phyloP scores from a whole-genome alignment of 2,888 invertebrate species.

The Hypolimnas misippus region DNA sequence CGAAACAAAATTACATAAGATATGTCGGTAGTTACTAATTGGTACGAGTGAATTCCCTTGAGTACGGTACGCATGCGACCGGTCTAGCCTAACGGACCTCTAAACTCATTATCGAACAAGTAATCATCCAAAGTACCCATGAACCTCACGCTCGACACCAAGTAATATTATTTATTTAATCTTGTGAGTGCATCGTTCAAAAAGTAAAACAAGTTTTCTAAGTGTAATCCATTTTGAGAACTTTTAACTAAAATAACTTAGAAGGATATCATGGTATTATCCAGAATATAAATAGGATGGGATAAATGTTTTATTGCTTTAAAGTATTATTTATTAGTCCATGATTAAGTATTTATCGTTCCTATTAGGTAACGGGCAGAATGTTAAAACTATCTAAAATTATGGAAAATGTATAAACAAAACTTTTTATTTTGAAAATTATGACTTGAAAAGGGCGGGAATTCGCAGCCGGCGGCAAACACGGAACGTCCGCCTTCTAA shows the following conservation, averaged over 20 bases:
- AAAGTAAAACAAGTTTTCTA: conserved; percentile 19
- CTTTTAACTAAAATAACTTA: no score
- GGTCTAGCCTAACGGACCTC: conserved; percentile 66
- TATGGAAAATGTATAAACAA: conserved; percentile 19
- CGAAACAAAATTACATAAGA: conserved; percentile 66
- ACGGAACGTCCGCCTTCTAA: conserved; percentile 73
- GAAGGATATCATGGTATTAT: no score
- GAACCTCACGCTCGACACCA: conserved; percentile 49
- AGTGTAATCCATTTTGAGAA: no score
- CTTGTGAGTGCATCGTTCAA: conserved; percentile 51
- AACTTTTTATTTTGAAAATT: conserved; percentile 46
- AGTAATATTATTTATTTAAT: conserved; percentile 48
- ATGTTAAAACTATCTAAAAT: conserved; percentile 2
- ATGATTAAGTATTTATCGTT: no score
- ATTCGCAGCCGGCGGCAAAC: conserved; percentile 65
- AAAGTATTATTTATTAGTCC: no score
- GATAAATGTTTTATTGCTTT: no score
- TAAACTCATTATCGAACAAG: conserved; percentile 72
- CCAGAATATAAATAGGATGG: no score
- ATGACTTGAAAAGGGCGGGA: conserved; percentile 63
- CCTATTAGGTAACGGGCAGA: no score
- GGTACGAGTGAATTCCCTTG: conserved; percentile 57
- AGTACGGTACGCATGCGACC: conserved; percentile 59
- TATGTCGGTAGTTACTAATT: conserved; percentile 71
- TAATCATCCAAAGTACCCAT: conserved; percentile 60